Conservation (phyloP, 2,888 invertebrate species). For the Platycheirus albimanus region DNA sequence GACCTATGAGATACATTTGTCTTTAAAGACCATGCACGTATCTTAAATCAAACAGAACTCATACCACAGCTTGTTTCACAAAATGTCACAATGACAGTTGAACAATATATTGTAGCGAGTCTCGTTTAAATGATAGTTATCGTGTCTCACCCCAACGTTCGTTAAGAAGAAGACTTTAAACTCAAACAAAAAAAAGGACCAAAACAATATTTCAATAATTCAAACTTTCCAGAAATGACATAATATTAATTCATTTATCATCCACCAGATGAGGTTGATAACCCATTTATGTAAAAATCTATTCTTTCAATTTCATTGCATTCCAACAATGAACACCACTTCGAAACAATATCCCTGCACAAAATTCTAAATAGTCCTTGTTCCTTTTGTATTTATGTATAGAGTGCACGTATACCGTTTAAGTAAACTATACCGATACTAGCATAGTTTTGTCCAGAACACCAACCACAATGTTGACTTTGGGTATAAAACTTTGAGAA, state of each 20-base stretch:
- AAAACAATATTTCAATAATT: background rate
- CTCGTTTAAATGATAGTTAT: too few relatives aligned
- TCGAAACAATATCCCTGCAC: slow-evolving; percentile 9
- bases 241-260: background rate
- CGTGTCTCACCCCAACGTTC: too few relatives aligned
- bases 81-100: too few relatives aligned
- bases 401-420: background rate
- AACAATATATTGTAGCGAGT: too few relatives aligned
- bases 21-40: too few relatives aligned
- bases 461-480: slow-evolving; percentile 44
- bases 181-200: too few relatives aligned
- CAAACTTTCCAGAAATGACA: background rate
- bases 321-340: background rate
- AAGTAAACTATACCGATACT: slow-evolving; percentile 14
- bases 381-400: too few relatives aligned
- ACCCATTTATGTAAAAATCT: slow-evolving; percentile 7
- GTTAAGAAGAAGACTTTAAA: too few relatives aligned
- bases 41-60: too few relatives aligned
- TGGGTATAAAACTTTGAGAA: slow-evolving; percentile 38
- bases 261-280: slow-evolving; percentile 8
- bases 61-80: too few relatives aligned
- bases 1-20: too few relatives aligned
- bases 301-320: background rate
- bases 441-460: background rate
- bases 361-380: slow-evolving; percentile 12